Percentiles rank a stretch among this genome's conserved stretches.
Evolutionary conservation across 2,113 vertebrate species (phyloP).

Genomic region (Tetrax tetrax): DNA sequence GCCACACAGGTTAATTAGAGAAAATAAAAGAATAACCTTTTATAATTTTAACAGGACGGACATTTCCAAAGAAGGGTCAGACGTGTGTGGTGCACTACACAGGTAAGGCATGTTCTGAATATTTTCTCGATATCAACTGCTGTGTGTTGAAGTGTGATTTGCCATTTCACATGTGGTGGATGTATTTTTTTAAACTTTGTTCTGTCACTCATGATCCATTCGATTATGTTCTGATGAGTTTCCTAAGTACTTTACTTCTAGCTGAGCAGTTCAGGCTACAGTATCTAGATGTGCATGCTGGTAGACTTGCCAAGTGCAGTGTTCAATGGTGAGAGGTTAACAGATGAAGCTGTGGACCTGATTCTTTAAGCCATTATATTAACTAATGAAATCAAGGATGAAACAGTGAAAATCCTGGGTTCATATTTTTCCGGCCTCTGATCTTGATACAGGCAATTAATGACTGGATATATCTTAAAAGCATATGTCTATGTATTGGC

Average conservation of each 20-base stretch:
- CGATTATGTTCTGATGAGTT: not conserved
- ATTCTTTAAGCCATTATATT: not conserved
- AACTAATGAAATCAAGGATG: not conserved
- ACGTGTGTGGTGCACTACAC: slow-evolving; percentile 97
- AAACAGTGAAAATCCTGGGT: not conserved
- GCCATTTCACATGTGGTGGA: not conserved
- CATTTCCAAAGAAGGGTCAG: slow-evolving; percentile 98
- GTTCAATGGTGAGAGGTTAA: not conserved
- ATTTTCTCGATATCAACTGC: not conserved
- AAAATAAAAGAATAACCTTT: not conserved
- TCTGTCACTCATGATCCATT: not conserved
- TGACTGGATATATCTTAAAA: not conserved
- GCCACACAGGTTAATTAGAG: not conserved
- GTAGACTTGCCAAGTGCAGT: not conserved
- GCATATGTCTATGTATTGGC: not conserved
- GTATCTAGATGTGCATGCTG: not conserved
- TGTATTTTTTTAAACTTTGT: not conserved
- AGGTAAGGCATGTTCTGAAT: slow-evolving; percentile 78
- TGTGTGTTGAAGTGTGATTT: not conserved
- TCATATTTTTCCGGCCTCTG: not conserved
- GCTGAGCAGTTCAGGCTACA: not conserved
- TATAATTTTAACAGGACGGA: slow-evolving; percentile 85
- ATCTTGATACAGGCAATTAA: not conserved
- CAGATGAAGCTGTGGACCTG: not conserved
- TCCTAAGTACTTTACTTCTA: not conserved